A percentile compares a stretch with the other conserved stretches of the same genome.
Conservation (phyloP, 2,888 invertebrate species). For the Cataglyphis cursor region DNA sequence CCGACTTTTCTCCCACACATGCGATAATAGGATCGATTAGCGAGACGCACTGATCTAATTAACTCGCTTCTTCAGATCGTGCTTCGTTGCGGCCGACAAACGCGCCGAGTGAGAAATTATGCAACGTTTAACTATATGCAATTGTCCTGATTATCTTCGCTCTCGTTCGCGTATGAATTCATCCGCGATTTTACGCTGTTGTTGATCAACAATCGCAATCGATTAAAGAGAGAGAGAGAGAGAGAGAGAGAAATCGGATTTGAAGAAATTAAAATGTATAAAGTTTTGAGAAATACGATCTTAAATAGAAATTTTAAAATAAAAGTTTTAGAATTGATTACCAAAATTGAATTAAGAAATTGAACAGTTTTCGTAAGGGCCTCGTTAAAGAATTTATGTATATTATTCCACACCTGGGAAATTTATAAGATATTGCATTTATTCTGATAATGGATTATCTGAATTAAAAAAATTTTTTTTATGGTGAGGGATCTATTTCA, state of each 20-base stretch:
- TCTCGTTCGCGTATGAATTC: slow-evolving; percentile 36
- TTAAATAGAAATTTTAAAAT: too few species aligned
- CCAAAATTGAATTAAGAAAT: too few species aligned
- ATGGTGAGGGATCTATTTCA: not conserved
- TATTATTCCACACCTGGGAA: not conserved
- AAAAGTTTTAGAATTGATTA: too few species aligned
- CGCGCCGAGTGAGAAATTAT: slow-evolving; percentile 60
- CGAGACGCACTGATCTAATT: slow-evolving; percentile 62
- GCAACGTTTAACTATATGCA: slow-evolving; percentile 58
- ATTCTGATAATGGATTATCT: not conserved
- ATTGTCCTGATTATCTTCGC: slow-evolving; percentile 55
- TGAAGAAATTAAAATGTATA: not conserved
- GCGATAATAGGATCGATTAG: slow-evolving; percentile 56
- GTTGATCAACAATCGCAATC: not conserved
- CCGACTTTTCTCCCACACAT: slow-evolving; percentile 23
- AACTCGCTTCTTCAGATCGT: slow-evolving; percentile 50
- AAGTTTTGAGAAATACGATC: too few species aligned
- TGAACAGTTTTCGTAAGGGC: too few species aligned
- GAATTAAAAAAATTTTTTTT: slow-evolving; percentile 10
- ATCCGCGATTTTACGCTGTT: slow-evolving; percentile 44
- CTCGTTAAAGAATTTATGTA: not conserved
- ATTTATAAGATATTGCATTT: not conserved
- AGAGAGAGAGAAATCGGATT: not conserved
- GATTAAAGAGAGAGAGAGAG: too few species aligned
- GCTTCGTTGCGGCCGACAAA: slow-evolving; percentile 47